Evolutionary conservation across 2,113 vertebrate species (phyloP).

Genomic region (Tyrannus savana): DNA sequence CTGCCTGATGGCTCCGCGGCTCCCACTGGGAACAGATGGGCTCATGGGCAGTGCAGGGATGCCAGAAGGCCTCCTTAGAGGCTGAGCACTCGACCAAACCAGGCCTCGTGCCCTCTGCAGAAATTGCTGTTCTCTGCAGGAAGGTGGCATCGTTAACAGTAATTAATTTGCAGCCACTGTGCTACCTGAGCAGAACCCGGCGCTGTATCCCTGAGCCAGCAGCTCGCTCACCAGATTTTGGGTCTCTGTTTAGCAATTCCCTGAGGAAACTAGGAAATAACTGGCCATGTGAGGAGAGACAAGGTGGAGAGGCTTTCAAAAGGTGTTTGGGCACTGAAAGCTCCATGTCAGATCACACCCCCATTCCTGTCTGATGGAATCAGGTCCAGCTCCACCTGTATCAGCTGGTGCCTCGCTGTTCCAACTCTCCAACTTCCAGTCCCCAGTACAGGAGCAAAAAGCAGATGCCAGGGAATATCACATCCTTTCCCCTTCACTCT

Average conservation of each 20-base stretch:
- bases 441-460: background rate
- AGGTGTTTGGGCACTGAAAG: background rate
- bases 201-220: background rate
- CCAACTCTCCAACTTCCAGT: background rate
- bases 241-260: background rate
- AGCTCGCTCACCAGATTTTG: background rate
- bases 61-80: constrained; percentile 44
- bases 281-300: background rate
- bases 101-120: constrained; percentile 11
- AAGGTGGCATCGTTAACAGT: constrained; percentile 36
- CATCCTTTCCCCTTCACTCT: background rate
- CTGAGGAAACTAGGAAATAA: background rate
- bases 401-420: background rate
- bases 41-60: background rate
- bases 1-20: constrained; percentile 23
- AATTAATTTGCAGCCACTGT: constrained; percentile 49
- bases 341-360: background rate
- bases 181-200: background rate
- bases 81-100: background rate
- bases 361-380: background rate
- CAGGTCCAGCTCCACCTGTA: background rate
- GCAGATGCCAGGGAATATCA: background rate
- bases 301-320: background rate
- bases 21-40: constrained; percentile 56
- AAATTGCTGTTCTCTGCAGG: constrained; percentile 44